Percentiles rank a stretch among this genome's conserved stretches.
Conservation (phyloP, 2,113 vertebrate genomes). For the Progne subis region DNA sequence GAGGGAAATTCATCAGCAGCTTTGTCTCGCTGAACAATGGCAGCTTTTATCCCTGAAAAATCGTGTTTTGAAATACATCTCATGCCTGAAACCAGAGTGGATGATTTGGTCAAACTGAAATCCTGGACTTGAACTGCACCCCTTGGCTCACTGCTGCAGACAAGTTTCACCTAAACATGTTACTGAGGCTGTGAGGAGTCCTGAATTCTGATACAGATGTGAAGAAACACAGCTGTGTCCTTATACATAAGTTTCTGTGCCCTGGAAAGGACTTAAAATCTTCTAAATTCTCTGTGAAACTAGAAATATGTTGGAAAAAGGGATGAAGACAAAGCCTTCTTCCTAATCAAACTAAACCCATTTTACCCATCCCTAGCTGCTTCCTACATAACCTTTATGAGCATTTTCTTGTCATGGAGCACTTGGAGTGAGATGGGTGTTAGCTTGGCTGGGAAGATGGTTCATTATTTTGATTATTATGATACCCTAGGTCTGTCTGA, state of each 20-base stretch:
- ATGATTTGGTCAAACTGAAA: neutral
- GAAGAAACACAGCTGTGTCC: neutral
- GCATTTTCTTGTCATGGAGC: neutral
- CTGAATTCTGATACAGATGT: neutral
- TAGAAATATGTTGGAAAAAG: neutral
- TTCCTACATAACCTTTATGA: neutral
- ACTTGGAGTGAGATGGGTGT: accelerated
- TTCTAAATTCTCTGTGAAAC: neutral
- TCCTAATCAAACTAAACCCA: neutral
- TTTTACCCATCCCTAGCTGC: neutral
- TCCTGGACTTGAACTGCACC: neutral
- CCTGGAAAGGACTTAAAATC: neutral
- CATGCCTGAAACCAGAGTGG: neutral
- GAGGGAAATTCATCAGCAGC: neutral
- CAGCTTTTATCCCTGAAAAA: neutral
- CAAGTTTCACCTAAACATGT: neutral
- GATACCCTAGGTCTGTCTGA: neutral
- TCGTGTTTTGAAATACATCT: accelerated
- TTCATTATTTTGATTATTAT: neutral
- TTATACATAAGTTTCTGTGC: neutral
- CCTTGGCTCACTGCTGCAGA: neutral
- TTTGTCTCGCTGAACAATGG: neutral
- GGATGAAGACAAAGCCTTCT: neutral
- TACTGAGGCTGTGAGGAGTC: neutral
- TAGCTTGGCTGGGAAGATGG: neutral